Base-by-base conservation (phyloP, 2,797 vertebrate species). In the Oreortyx pictus region DNA sequence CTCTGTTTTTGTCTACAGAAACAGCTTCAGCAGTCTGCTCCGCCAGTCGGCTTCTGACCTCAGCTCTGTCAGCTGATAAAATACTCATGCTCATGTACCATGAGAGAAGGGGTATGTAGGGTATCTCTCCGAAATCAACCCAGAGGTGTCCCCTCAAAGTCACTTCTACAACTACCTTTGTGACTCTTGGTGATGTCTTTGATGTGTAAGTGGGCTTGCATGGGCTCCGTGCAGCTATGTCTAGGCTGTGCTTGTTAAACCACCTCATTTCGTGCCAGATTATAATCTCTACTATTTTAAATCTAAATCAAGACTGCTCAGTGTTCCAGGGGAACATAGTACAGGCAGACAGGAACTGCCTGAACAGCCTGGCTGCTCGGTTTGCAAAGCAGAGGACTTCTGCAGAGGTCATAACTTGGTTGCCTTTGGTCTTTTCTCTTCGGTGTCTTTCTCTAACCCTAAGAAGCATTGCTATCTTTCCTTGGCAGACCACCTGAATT, bases 291-390 rank as follows among this genome's bases (percentile, higher is more conserved):
- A 41, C 14, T 70, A 25, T 43, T 71, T 43, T 17, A 71, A 74
- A 78, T 37, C 77, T 56, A 35, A 71, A 27, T 57, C 54, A 67
- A 74, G 60, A 33, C 46, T 86, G 22, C 68, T 74, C 43, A 3
- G 4, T 46, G 25, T 89, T 75, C 84, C n/a, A 9, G 35, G 4
- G 41, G 31, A 17, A 76, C 29, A 20, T 0, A 3, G 46, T 13
- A 23, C 57, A 82, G 61, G 31, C 59, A 75, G 84, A 12, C 89
- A 84, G 84, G 91, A 82, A 11, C 68, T 87, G 87, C 87, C 57
- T 77, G 94, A 54, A 87, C 49, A 95, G 89, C 89, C 44, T 84
- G 64, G 89, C 56, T 92, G 89, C 74, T 87, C 78, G 52, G 52
- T 93, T 87, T 90, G 90, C 80, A 78, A 87, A 88, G 76, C 52